Percentiles rank a stretch among this genome's conserved stretches.
These are phyloP conservation scores for Pollachius pollachius DNA, from an alignment of 2,113 vertebrate genomes.

Conservation along the genomic window DNA sequence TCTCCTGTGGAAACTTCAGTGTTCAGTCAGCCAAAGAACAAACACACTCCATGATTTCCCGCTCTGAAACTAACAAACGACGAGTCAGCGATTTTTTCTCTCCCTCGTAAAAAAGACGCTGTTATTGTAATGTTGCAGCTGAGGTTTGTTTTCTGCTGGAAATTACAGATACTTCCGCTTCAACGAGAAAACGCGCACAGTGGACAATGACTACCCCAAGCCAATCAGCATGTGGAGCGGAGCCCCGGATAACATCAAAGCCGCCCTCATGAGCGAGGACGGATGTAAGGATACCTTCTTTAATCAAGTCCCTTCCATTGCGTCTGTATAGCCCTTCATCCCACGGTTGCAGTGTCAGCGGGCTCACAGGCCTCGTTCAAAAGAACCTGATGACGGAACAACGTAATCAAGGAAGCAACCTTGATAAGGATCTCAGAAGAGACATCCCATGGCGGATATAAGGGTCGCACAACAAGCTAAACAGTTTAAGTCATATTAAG, in stretches of 20 bases:
- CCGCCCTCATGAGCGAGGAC: constrained; percentile 84
- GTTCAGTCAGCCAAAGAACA: not conserved
- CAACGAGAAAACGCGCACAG: constrained; percentile 78
- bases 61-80: not conserved
- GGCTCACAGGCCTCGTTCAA: no score
- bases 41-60: not conserved
- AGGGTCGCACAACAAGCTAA: no score
- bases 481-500: no score
- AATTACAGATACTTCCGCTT: constrained; percentile 84
- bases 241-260: constrained; percentile 81
- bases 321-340: no score
- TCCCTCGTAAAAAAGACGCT: no score
- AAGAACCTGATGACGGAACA: no score
- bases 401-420: no score
- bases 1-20: not conserved
- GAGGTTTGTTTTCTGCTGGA: no score
- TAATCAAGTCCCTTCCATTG: not conserved
- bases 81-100: not conserved
- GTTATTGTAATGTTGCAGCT: not conserved
- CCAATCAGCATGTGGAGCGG: constrained; percentile 85
- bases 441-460: no score
- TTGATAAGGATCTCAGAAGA: no score
- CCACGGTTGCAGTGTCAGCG: no score
- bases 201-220: constrained; percentile 85
- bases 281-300: constrained; percentile 72